A percentile compares a stretch with the other conserved stretches of the same genome.
These are phyloP conservation scores for Sphyrna mokarran DNA, from an alignment of 2,113 vertebrate species.

Conservation along the genomic window DNA sequence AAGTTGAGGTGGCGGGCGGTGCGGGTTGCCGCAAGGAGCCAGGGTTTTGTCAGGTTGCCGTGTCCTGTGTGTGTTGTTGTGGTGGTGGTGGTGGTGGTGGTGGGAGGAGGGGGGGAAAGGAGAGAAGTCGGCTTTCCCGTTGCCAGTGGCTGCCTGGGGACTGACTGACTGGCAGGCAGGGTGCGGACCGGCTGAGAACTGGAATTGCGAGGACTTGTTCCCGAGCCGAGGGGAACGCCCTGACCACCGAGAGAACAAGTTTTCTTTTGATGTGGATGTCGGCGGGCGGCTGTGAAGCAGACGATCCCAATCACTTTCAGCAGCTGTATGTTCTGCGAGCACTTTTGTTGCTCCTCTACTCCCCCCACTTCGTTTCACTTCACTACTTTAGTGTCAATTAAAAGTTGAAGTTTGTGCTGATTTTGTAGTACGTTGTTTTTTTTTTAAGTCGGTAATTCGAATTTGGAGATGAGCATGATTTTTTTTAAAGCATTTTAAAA, in stretches of 20 bases:
- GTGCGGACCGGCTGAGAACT: background rate
- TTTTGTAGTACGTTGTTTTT: background rate
- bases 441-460: background rate
- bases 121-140: background rate
- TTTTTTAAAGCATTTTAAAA: background rate
- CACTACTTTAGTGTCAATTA: background rate
- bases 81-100: accelerated
- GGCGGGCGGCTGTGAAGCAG: background rate
- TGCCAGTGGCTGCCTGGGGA: background rate
- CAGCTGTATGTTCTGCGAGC: background rate
- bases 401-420: background rate
- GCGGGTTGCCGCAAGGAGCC: background rate
- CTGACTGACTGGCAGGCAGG: background rate
- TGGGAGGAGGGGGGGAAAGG: background rate
- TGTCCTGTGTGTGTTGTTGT: no score
- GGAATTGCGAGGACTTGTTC: background rate
- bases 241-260: background rate
- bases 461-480: background rate
- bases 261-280: slow-evolving; percentile 25
- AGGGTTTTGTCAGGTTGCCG: background rate
- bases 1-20: background rate
- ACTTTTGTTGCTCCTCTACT: background rate
- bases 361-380: background rate
- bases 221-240: background rate
- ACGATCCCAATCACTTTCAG: background rate